A percentile compares a stretch with the other conserved stretches of the same genome.
phyloP scores from a whole-genome alignment of 2,113 vertebrate species.

The Platanista minor region DNA sequence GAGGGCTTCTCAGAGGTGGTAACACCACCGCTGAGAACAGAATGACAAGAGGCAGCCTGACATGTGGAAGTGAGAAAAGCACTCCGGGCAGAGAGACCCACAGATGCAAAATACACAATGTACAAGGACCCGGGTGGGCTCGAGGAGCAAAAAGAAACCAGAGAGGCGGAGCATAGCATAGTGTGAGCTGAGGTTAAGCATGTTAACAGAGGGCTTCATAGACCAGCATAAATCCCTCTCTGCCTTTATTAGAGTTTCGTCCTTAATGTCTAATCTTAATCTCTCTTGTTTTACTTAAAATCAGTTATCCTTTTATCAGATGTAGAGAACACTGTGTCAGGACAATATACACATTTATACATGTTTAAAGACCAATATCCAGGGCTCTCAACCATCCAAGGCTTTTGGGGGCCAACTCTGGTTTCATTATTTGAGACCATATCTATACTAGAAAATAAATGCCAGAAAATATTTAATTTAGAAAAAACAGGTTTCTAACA shows the following conservation, averaged over 20 bases:
- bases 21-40: neutral
- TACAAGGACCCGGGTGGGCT: neutral
- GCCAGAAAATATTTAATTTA: neutral
- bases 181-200: neutral
- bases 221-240: no score
- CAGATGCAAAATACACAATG: neutral
- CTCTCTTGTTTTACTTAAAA: neutral
- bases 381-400: neutral
- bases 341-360: neutral
- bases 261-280: neutral
- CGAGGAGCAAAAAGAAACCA: neutral
- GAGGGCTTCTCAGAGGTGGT: neutral
- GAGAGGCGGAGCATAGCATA: neutral
- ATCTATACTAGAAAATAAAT: neutral
- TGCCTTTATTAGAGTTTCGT: neutral
- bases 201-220: neutral
- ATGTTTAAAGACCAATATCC: neutral
- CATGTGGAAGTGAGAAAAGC: neutral
- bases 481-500: neutral
- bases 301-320: neutral
- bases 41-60: neutral
- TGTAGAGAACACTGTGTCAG: neutral
- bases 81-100: neutral
- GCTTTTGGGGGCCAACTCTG: neutral
- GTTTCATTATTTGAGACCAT: neutral